Percentiles rank a stretch among this genome's conserved stretches.
Conservation (phyloP, 2,888 invertebrate genomes). For the Bombyx huttoni region DNA sequence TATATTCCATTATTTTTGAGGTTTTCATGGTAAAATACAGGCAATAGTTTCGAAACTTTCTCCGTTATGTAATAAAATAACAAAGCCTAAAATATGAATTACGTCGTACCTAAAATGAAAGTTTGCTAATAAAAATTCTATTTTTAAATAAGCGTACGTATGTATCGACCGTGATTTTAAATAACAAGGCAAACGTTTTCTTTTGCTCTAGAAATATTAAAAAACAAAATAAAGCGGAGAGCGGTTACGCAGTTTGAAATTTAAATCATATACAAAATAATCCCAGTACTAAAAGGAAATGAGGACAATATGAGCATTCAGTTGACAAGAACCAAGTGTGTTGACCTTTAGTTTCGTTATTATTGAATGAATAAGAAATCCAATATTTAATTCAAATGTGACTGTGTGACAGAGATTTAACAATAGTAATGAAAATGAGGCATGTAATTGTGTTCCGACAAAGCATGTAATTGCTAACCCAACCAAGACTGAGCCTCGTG, state of each 20-base stretch:
- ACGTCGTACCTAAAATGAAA: not conserved
- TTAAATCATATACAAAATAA: not conserved
- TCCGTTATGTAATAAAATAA: not conserved
- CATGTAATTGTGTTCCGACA: constrained; percentile 3
- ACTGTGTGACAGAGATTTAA: not conserved
- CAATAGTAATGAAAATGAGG: not conserved
- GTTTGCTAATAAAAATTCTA: not conserved
- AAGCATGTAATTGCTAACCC: constrained; percentile 1
- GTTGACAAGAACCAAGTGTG: not conserved
- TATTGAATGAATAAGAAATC: not conserved
- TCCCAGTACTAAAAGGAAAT: not conserved
- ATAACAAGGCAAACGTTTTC: too few species aligned
- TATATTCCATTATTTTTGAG: not conserved
- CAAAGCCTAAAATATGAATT: not conserved
- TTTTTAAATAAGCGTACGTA: not conserved
- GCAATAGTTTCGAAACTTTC: not conserved
- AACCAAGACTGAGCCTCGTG: constrained; percentile 2
- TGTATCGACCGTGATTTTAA: too few species aligned
- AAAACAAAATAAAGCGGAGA: too few species aligned
- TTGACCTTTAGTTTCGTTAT: not conserved
- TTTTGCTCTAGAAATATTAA: too few species aligned
- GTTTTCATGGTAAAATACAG: not conserved
- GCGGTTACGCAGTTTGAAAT: not conserved
- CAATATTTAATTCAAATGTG: not conserved
- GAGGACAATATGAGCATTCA: not conserved